These are phyloP conservation scores for Fistularia commersonii DNA, from an alignment of 2,797 vertebrate genomes.

Conservation along the genomic window DNA sequence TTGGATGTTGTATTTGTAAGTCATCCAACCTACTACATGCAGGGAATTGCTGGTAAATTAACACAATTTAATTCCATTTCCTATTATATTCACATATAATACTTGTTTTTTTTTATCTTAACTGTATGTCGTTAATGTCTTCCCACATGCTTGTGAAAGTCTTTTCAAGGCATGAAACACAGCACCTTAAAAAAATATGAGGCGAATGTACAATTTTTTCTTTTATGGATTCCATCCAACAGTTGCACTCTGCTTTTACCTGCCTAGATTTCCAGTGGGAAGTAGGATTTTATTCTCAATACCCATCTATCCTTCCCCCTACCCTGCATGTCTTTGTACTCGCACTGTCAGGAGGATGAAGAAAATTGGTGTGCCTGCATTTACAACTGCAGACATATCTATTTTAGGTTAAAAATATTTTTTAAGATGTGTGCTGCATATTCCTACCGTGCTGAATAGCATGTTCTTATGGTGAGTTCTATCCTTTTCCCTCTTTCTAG, in stretches of 20 bases:
- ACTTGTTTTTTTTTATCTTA: too few species aligned
- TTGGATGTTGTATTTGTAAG: too few species aligned
- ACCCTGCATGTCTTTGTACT: slow-evolving; percentile 14
- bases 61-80: too few species aligned
- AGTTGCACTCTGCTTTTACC: slow-evolving; percentile 54
- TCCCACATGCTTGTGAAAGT: slow-evolving; percentile 23
- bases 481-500: neutral
- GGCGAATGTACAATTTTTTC: slow-evolving; percentile 39
- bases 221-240: slow-evolving; percentile 51
- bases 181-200: slow-evolving; percentile 14
- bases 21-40: too few species aligned
- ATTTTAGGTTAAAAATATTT: slow-evolving; percentile 22
- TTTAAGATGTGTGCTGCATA: slow-evolving; percentile 2
- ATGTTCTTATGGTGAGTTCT: neutral
- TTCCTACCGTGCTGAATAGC: slow-evolving; percentile 4
- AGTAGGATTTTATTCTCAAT: slow-evolving; percentile 56
- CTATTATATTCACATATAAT: too few species aligned
- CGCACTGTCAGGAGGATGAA: slow-evolving; percentile 26
- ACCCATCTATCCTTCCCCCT: slow-evolving; percentile 37
- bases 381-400: slow-evolving; percentile 19
- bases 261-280: slow-evolving; percentile 58
- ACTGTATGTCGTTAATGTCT: neutral
- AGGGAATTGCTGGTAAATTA: too few species aligned
- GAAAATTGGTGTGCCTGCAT: slow-evolving; percentile 18
- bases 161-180: slow-evolving; percentile 28